Evolutionary conservation across 2,113 vertebrate species (phyloP), one percentile per base, ranked within the genome.

Genomic region (Sapayoa aenigma): DNA sequence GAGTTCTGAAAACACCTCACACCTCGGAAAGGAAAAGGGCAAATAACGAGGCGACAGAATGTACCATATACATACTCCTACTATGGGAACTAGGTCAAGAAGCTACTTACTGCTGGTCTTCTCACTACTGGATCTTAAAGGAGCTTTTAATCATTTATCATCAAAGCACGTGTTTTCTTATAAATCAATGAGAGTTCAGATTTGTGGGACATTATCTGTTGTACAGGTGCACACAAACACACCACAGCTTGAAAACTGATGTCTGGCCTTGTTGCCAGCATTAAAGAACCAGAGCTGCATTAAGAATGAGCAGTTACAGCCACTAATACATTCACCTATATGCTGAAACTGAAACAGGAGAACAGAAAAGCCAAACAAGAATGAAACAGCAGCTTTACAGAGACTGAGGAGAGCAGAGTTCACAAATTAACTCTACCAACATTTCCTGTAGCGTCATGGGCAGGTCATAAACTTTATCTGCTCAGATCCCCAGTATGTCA

Each of bases 131-230:
- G 15, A 35, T 16, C 89, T 72, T 80, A 67, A 47, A 79, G 47
- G 7, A 84, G 52, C 39, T 84, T 76, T 90, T 76, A 80, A 87
- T 87, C 72, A 80, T 87, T 84, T 67, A 76, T 44, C 52, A 44
- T 30, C 60, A 63, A 63, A 42, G 27, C 39, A 10, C 60, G 30
- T 10, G 58, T 56, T 87, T 88, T 42, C 55, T 58, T 68, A 23
- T 20, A 72, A 50, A 72, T 67, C 77, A 77, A 0, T 46, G 35
- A 9, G n/a, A 58, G 33, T 33, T 63, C n/a, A 49, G 15, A 52
- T 59, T 30, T 69, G n/a, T n/a, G 72, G 59, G 75, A 33, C 53
- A 14, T 56, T 62, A 27, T 14, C 50, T 69, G 35, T 11, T 24
- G 60, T 31, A 67, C 9, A 80, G 55, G 65, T 23, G 76, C 19